Percentiles rank a stretch among this genome's conserved stretches.
These are phyloP conservation scores for Scaptomyza caliginosa DNA, from an alignment of 2,888 invertebrate genomes.

Conservation along the genomic window DNA sequence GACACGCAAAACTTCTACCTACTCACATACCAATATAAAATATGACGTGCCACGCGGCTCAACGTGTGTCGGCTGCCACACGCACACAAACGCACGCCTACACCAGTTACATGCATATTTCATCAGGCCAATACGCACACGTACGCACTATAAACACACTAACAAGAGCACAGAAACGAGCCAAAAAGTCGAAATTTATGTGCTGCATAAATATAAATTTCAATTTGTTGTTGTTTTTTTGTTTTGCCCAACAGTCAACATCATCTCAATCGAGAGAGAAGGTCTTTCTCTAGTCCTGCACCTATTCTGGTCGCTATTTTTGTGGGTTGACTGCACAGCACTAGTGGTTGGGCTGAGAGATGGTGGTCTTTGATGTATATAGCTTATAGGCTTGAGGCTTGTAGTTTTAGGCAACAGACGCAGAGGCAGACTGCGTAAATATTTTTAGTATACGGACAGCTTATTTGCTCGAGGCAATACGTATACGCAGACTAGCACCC, in stretches of 20 bases:
- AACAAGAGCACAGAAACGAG: constrained; percentile 46
- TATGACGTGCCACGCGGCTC: constrained; percentile 55
- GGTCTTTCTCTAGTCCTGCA: constrained; percentile 13
- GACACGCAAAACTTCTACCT: constrained; percentile 48
- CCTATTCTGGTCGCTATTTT: constrained; percentile 33
- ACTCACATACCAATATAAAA: constrained; percentile 31
- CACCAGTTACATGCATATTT: constrained; percentile 49
- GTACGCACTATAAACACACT: constrained; percentile 66
- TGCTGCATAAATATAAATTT: constrained; percentile 78
- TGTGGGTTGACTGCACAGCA: constrained; percentile 28
- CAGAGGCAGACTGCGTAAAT: constrained; percentile 53
- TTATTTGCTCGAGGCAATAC: constrained; percentile 18
- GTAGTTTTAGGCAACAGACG: constrained; percentile 56
- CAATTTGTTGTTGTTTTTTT: constrained; percentile 51
- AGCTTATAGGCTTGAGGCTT: constrained; percentile 26
- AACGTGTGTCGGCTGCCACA: constrained; percentile 55
- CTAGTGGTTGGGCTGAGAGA: not conserved
- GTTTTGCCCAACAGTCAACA: constrained; percentile 1
- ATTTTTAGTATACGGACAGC: constrained; percentile 42
- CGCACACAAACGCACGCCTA: constrained; percentile 9
- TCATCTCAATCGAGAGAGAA: constrained; percentile 23
- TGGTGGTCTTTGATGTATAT: constrained; percentile 54
- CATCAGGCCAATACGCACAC: constrained; percentile 46
- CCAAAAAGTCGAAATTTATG: constrained; percentile 74
- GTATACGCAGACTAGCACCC: constrained; percentile 32